phyloP scores from a whole-genome alignment of 2,113 vertebrate genomes.

The Pachypanchax playfairii region DNA sequence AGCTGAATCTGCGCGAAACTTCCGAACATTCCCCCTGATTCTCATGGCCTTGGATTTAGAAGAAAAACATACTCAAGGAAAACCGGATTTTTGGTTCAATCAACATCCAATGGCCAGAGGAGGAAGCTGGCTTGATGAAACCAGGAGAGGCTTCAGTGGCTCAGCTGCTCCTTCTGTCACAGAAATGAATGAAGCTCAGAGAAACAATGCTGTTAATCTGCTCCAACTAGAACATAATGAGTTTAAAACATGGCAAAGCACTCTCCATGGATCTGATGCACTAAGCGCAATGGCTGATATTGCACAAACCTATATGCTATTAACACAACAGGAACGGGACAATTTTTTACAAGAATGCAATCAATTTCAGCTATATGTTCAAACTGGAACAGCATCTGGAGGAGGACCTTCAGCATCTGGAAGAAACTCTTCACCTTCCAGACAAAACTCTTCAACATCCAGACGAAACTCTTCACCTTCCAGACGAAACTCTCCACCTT shows the following conservation, averaged over 20 bases:
- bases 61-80: too few species aligned
- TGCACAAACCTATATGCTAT: too few species aligned
- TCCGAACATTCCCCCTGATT: slow-evolving; percentile 43
- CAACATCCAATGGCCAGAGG: not conserved
- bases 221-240: not conserved
- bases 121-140: not conserved
- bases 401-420: not conserved
- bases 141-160: not conserved
- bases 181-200: too few species aligned
- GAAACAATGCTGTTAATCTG: not conserved
- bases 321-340: too few species aligned
- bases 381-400: not conserved
- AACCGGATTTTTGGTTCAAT: not conserved
- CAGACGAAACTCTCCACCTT: too few species aligned
- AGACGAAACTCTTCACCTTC: too few species aligned
- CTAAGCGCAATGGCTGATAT: too few species aligned
- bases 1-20: slow-evolving; percentile 51
- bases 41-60: slow-evolving; percentile 39
- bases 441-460: too few species aligned
- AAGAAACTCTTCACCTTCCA: not conserved
- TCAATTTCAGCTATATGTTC: too few species aligned
- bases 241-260: too few species aligned
- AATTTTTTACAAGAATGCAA: too few species aligned
- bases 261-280: too few species aligned
- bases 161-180: not conserved